Percentiles rank a stretch among this genome's conserved stretches.
These are phyloP conservation scores for Microhierax caerulescens DNA, from an alignment of 2,797 vertebrate genomes.

Conservation along the genomic window DNA sequence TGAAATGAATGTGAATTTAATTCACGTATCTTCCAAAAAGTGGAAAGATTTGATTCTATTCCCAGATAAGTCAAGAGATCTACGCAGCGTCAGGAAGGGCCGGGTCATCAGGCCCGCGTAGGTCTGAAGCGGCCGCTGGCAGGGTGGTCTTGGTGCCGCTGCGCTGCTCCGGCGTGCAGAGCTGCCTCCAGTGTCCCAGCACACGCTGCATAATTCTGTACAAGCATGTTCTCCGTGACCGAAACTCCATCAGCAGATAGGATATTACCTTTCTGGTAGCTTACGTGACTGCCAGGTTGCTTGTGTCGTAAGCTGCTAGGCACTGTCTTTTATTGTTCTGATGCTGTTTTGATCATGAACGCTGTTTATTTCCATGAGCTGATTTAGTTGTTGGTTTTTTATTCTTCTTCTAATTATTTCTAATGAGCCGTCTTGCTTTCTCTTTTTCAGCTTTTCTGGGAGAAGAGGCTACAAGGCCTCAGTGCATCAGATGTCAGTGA, in stretches of 20 bases:
- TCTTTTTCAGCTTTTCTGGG: slow-evolving; percentile 90
- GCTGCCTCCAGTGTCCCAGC: neutral
- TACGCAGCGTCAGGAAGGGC: rapidly evolving
- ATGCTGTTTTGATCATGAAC: neutral
- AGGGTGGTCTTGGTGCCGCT: neutral
- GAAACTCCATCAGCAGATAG: no score
- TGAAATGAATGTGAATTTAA: neutral
- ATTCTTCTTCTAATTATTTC: neutral
- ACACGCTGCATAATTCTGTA: neutral
- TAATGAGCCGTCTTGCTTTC: slow-evolving; percentile 1
- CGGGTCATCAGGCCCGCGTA: rapidly evolving
- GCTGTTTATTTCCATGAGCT: neutral
- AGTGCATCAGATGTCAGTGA: slow-evolving; percentile 88
- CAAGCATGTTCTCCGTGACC: neutral
- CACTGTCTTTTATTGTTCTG: neutral
- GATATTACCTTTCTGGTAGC: neutral
- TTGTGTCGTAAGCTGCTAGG: neutral
- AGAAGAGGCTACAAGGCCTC: slow-evolving; percentile 91
- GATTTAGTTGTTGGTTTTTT: neutral
- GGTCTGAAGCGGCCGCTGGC: neutral
- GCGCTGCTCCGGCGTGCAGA: neutral
- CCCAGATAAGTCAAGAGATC: neutral
- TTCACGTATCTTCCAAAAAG: neutral
- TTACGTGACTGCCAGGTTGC: neutral
- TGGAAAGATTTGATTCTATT: neutral